These are phyloP conservation scores for Monochamus alternatus DNA, from an alignment of 2,888 invertebrate species.

Conservation along the genomic window DNA sequence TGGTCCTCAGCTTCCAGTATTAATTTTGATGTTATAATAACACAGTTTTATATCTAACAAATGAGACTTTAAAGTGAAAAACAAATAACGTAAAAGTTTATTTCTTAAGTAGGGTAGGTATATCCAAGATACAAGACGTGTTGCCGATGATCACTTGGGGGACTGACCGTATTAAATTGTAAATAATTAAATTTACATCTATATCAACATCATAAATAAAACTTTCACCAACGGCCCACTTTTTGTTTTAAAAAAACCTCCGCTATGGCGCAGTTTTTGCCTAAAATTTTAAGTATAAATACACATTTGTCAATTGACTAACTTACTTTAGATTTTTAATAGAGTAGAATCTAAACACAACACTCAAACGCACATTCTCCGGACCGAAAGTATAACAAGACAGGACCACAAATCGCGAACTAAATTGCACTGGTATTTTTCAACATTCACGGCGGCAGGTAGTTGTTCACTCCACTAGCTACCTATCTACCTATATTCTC, in stretches of 20 bases:
- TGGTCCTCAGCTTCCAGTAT: too few species aligned
- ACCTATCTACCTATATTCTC: conserved; percentile 16
- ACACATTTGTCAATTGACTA: neutral
- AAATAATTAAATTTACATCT: conserved; percentile 5
- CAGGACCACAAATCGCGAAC: conserved; percentile 17
- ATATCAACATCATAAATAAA: conserved; percentile 13
- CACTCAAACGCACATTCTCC: conserved; percentile 12
- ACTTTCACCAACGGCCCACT: conserved; percentile 11
- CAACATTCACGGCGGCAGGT: conserved; percentile 28
- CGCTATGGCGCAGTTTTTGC: neutral
- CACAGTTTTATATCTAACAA: too few species aligned
- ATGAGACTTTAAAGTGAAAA: too few species aligned
- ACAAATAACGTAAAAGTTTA: too few species aligned
- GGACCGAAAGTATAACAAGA: conserved; percentile 3
- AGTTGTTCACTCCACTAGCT: conserved; percentile 24
- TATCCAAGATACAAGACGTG: too few species aligned
- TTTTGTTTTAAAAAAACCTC: conserved; percentile 1
- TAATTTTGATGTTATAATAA: too few species aligned
- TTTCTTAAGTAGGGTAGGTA: too few species aligned
- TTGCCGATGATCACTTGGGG: too few species aligned
- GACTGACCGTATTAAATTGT: neutral
- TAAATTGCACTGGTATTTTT: conserved; percentile 21
- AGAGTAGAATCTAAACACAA: conserved; percentile 10
- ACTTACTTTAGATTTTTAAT: conserved; percentile 11
- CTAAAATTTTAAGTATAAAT: neutral